These are phyloP conservation scores for Podilymbus podiceps DNA, from an alignment of 2,113 vertebrate species.

Conservation along the genomic window DNA sequence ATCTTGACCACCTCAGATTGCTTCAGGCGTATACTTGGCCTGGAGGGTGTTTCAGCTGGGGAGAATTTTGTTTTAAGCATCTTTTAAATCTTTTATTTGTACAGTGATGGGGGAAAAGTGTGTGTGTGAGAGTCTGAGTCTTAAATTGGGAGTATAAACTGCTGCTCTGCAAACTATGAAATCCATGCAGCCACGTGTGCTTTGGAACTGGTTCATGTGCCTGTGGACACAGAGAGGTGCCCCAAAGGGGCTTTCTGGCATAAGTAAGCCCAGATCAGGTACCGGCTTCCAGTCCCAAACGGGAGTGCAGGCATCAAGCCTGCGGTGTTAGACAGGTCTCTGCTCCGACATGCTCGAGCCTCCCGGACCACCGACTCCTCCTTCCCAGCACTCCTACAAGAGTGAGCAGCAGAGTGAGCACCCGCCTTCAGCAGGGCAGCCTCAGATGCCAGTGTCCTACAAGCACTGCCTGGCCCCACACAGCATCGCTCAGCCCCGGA, in stretches of 20 bases:
- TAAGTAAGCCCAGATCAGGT: background rate
- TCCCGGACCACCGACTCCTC: rapidly evolving
- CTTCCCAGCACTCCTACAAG: background rate
- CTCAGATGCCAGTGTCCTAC: background rate
- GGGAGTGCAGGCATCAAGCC: background rate
- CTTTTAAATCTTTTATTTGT: background rate
- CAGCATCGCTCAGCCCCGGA: background rate
- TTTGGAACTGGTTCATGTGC: background rate
- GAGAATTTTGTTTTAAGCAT: background rate
- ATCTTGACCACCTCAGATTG: background rate
- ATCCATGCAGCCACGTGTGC: background rate
- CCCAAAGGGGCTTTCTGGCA: background rate
- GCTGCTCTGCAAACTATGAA: background rate
- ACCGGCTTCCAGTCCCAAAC: background rate
- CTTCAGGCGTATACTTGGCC: background rate
- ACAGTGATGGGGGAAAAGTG: background rate
- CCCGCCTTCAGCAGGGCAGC: rapidly evolving
- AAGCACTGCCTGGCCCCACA: background rate
- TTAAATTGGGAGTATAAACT: background rate
- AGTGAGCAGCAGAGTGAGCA: background rate
- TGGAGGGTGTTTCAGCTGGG: background rate
- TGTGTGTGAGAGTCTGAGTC: background rate
- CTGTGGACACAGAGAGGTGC: background rate
- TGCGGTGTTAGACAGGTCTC: background rate
- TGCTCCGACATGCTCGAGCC: rapidly evolving